Evolutionary conservation across 2,113 vertebrate genomes (phyloP), one percentile per base, ranked within the genome.

Genomic region (Laticauda colubrina): DNA sequence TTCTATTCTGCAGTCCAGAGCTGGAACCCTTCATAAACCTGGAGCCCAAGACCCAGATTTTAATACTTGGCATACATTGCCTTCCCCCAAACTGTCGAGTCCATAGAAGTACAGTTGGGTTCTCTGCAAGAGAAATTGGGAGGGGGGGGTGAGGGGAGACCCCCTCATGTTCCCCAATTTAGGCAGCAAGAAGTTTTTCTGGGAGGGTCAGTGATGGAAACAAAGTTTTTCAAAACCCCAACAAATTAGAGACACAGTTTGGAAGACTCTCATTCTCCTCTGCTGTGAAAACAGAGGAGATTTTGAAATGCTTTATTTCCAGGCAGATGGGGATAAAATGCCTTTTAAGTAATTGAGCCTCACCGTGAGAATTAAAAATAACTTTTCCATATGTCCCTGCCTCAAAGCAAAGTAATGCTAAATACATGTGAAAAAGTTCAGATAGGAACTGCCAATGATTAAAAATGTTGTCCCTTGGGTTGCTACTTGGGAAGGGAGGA

Each of bases 301-400:
- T 94, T 97, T 96, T 95, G 94, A 97, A 51, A 95, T 61, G 88
- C 88, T 94, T 96, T 91, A 87, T 92, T 81, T 95, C 93, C 95
- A 92, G 94, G 95, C 96, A 92, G 0, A 95, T 64, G 85, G 39
- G 93, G 94, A 96, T 96, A 96, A 96, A 91, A 94, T 51, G 92
- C 95, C 94, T 96, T 96, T 95, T 96, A 96, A 96, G 96, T 95
- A 95, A 95, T 95, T 94, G 96, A 91, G 87, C 0, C 88, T 96
- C 96, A 93, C 96, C 55, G 90, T 86, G 93, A 96, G 91, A 96
- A 96, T 97, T 97, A 97, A 97, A 97, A 97, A 97, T 97, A 95
- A 94, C 96, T 96, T 92, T 97, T 97, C 96, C 96, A 96, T 97
- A 95, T 95, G 95, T 95, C 95, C 95, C 95, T 95, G 94, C 94